These are phyloP conservation scores for Salticus scenicus DNA, from an alignment of 2,888 invertebrate species.

Conservation along the genomic window DNA sequence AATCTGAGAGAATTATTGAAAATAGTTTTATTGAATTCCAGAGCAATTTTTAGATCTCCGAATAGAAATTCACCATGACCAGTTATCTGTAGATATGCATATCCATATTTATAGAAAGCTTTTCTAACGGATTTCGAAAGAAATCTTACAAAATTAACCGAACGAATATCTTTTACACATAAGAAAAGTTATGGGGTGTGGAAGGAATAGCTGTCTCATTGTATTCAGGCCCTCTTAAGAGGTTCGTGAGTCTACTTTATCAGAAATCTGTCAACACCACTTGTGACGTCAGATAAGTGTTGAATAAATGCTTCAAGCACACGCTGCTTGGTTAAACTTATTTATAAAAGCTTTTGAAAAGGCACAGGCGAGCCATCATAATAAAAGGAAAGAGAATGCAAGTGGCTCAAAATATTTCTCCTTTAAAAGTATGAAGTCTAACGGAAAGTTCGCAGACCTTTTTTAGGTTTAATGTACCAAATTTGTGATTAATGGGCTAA, in stretches of 20 bases:
- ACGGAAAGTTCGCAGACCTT: too few relatives aligned
- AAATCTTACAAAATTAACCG: neutral
- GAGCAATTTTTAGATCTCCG: too few relatives aligned
- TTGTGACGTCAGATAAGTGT: neutral
- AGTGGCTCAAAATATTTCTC: neutral
- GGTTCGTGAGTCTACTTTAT: neutral
- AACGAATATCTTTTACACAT: neutral
- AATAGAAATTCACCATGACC: too few relatives aligned
- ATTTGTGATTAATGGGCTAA: too few relatives aligned
- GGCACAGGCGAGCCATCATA: too few relatives aligned
- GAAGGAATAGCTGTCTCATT: neutral
- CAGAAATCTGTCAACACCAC: constrained; percentile 42
- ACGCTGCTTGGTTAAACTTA: neutral
- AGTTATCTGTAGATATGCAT: too few relatives aligned
- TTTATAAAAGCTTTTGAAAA: neutral
- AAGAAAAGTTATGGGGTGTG: neutral
- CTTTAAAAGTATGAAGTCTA: neutral
- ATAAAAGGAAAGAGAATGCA: neutral
- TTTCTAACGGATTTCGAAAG: neutral
- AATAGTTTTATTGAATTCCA: too few relatives aligned
- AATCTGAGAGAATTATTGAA: too few relatives aligned
- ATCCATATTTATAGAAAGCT: neutral
- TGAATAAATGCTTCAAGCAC: neutral
- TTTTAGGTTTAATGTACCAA: too few relatives aligned
- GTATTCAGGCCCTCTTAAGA: neutral